phyloP scores from a whole-genome alignment of 2,113 vertebrate genomes.

The Tachuris rubrigastra region DNA sequence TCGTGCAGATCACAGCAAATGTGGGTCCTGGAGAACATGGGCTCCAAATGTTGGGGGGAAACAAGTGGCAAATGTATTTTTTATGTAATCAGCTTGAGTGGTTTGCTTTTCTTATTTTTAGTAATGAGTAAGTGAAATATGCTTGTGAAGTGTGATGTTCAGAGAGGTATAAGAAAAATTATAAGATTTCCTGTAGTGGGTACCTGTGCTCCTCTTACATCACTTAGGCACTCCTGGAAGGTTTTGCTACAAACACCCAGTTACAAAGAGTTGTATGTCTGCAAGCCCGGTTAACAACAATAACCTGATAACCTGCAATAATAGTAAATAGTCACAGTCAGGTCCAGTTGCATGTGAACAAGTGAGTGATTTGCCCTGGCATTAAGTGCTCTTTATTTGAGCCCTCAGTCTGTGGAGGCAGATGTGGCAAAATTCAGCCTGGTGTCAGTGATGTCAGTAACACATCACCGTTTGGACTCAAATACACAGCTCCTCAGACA shows the following conservation, averaged over 20 bases:
- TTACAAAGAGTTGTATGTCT: background rate
- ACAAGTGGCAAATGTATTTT: background rate
- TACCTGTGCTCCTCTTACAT: background rate
- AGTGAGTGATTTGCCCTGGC: background rate
- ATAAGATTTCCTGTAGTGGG: background rate
- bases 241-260: background rate
- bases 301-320: background rate
- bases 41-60: background rate
- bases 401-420: background rate
- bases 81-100: background rate
- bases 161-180: background rate
- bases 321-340: background rate
- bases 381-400: background rate
- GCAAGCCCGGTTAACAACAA: background rate
- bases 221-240: background rate
- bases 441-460: background rate
- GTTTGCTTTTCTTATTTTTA: slow-evolving; percentile 18
- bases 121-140: background rate
- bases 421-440: slow-evolving; percentile 8
- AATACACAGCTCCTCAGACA: background rate
- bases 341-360: background rate
- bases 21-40: background rate
- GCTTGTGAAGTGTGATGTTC: background rate
- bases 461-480: accelerated
- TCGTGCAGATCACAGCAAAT: slow-evolving; percentile 2